Evolutionary conservation across 2,797 vertebrate genomes (phyloP).

Genomic region (Buphagus erythrorhynchus): DNA sequence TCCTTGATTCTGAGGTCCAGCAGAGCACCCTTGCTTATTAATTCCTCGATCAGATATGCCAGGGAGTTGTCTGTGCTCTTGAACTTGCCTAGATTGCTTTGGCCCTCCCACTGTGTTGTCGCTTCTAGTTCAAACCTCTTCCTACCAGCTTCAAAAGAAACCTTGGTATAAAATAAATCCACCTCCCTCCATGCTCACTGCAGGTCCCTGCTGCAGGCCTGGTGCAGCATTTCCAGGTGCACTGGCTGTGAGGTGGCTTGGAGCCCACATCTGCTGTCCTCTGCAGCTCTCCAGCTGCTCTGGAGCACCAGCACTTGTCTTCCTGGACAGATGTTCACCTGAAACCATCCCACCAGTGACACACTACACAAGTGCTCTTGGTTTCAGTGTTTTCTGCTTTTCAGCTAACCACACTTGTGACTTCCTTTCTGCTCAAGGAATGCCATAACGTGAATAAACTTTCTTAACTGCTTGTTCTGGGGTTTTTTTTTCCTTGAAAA

Average conservation of each 20-base stretch:
- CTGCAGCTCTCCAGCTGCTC: neutral
- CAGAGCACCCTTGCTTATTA: neutral
- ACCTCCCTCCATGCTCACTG: neutral
- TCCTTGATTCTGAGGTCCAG: neutral
- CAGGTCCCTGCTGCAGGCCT: neutral
- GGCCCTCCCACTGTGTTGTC: neutral
- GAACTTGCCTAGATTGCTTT: neutral
- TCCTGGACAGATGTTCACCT: neutral
- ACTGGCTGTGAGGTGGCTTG: neutral
- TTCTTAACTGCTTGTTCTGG: neutral
- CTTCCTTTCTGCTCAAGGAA: neutral
- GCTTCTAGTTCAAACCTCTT: neutral
- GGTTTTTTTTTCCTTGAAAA: neutral
- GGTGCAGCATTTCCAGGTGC: neutral
- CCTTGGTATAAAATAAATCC: neutral
- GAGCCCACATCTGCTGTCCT: neutral
- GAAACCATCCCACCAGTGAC: neutral
- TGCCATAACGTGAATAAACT: neutral
- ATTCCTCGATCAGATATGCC: fast-evolving
- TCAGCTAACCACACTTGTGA: neutral
- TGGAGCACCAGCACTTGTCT: neutral
- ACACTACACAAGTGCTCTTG: neutral
- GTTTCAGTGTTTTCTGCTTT: neutral
- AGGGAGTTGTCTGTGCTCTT: neutral
- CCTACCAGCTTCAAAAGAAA: neutral